Evolutionary conservation across 2,113 vertebrate species (phyloP).

Genomic region (Lasiurus borealis): DNA sequence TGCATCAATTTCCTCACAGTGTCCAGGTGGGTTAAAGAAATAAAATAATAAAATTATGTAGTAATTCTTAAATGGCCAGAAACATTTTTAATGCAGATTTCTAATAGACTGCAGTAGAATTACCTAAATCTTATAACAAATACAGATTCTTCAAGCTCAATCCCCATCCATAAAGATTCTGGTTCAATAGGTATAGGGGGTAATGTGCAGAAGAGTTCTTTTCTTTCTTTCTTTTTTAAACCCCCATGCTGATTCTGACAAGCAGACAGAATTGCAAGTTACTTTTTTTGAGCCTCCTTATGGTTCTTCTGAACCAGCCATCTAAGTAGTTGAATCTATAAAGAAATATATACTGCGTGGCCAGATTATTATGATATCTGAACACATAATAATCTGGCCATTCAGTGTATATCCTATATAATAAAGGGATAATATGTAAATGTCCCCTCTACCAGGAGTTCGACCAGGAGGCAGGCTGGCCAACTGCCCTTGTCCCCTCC

Average conservation of each 20-base stretch:
- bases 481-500: too few species aligned
- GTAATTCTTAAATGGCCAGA: not conserved
- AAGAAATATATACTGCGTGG: not conserved
- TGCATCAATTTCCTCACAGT: not conserved
- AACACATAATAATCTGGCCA: too few species aligned
- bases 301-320: not conserved
- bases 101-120: not conserved
- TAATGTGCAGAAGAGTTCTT: not conserved
- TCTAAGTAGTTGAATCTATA: not conserved
- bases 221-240: not conserved
- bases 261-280: not conserved
- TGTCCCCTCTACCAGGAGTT: too few species aligned
- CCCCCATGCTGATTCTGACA: not conserved
- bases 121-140: not conserved
- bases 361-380: too few species aligned
- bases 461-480: too few species aligned
- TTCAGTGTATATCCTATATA: too few species aligned
- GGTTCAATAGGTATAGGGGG: not conserved
- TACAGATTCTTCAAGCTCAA: not conserved
- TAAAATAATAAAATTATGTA: not conserved
- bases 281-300: not conserved
- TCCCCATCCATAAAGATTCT: not conserved
- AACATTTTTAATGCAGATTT: not conserved
- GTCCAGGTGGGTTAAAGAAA: not conserved
- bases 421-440: too few species aligned